Evolutionary conservation across 2,888 invertebrate genomes (phyloP).

Genomic region (Slavum lentiscoides): DNA sequence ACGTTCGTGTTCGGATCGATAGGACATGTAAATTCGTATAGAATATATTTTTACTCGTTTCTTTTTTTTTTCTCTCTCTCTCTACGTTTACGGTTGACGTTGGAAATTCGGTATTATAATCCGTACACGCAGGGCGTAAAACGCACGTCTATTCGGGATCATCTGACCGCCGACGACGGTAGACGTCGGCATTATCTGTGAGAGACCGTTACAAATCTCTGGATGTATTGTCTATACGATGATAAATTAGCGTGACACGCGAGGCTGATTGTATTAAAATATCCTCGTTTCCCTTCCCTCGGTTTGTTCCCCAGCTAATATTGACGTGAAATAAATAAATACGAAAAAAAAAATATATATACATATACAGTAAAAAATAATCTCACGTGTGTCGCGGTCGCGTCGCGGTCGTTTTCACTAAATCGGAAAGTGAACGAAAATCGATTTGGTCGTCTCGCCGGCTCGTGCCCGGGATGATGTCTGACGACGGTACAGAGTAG

Average conservation of each 20-base stretch:
- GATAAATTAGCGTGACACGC: not conserved
- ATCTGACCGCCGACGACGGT: not conserved
- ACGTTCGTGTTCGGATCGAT: not conserved
- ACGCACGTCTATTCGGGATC: not conserved
- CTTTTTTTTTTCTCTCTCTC: not conserved
- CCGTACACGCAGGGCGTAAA: not conserved
- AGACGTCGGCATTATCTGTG: not conserved
- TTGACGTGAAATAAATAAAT: not conserved
- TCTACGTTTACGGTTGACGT: not conserved
- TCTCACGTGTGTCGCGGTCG: not conserved
- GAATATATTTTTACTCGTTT: not conserved
- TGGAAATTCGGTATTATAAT: not conserved
- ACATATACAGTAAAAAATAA: not conserved
- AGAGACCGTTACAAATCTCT: conserved; percentile 22
- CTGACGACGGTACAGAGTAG: not conserved
- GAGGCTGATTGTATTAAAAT: too few relatives aligned
- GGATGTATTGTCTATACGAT: not conserved
- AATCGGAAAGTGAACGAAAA: conserved; percentile 11
- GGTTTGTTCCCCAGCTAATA: not conserved
- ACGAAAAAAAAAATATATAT: not conserved
- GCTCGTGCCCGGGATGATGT: not conserved
- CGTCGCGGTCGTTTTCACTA: not conserved
- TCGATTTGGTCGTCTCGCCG: not conserved
- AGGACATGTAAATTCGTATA: not conserved
- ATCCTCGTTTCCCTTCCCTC: not conserved